Percentiles rank a stretch among this genome's conserved stretches.
These are phyloP conservation scores for Linepithema humile DNA, from an alignment of 1,140 invertebrate genomes.

Conservation along the genomic window DNA sequence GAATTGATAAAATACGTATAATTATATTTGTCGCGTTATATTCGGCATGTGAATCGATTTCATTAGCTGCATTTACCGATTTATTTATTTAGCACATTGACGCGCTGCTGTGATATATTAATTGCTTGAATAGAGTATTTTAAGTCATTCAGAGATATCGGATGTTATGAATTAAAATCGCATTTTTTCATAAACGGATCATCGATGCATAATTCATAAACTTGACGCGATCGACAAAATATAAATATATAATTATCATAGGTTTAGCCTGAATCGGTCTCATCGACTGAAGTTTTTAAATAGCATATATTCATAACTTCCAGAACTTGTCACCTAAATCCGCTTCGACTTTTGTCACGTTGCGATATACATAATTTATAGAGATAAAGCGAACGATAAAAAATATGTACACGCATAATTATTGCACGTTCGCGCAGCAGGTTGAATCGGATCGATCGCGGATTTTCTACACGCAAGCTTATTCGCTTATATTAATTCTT, in stretches of 20 bases:
- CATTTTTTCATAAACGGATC: neutral
- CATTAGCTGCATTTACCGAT: neutral
- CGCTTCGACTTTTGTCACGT: neutral
- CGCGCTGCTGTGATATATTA: neutral
- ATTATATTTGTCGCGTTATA: neutral
- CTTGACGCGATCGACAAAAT: neutral
- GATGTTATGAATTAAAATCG: neutral
- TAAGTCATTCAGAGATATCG: neutral
- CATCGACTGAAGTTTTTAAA: neutral
- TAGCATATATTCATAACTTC: neutral
- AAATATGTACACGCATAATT: neutral
- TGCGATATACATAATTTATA: neutral
- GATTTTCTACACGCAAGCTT: slow-evolving; percentile 61
- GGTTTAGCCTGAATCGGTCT: neutral
- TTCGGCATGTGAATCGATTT: neutral
- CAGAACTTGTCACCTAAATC: neutral
- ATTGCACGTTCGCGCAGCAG: neutral
- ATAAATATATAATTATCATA: slow-evolving; percentile 13
- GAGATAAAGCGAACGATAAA: neutral
- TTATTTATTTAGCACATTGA: slow-evolving; percentile 8
- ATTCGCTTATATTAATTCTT: slow-evolving; percentile 54
- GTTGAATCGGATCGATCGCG: slow-evolving; percentile 42
- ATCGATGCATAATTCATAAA: slow-evolving; percentile 30
- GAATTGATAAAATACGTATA: neutral
- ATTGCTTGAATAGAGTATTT: neutral